Conservation (phyloP, 2,888 invertebrate genomes). For the Apomyelois bistriatella region DNA sequence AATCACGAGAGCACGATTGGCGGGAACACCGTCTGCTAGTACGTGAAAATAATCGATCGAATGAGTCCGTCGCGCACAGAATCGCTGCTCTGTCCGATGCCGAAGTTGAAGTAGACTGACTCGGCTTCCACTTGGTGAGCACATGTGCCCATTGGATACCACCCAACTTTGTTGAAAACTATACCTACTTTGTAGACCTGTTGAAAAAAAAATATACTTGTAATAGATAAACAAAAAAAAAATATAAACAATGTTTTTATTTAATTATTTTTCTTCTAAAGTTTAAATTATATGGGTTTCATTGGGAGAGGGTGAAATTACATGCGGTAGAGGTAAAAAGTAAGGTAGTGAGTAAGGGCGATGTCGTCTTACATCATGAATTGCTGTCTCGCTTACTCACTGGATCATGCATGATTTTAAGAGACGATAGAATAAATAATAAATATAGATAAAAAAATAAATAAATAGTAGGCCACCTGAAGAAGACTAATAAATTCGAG, state of each 20-base stretch:
- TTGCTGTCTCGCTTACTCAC: no score
- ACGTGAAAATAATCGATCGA: conserved; percentile 87
- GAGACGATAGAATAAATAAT: no score
- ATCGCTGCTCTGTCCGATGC: conserved; percentile 85
- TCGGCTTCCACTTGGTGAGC: conserved; percentile 84
- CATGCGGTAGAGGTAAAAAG: no score
- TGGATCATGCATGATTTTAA: no score
- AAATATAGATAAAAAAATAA: no score
- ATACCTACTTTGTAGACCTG: conserved; percentile 90
- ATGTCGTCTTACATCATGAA: no score
- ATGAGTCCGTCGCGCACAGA: conserved; percentile 88
- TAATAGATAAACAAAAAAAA: background rate
- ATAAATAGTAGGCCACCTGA: no score
- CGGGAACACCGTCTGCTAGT: conserved; percentile 32
- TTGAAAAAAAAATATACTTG: conserved; percentile 17
- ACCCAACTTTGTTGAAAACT: conserved; percentile 89
- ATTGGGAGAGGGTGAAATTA: no score
- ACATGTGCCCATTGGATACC: conserved; percentile 89
- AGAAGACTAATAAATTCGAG: no score
- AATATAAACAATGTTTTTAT: background rate
- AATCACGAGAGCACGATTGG: conserved; percentile 1
- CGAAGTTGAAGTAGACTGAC: conserved; percentile 87
- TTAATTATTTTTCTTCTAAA: no score
- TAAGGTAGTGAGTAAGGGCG: no score
- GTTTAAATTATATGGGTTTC: no score